These are phyloP conservation scores for Stegana nigrithorax DNA, from an alignment of 2,888 invertebrate genomes.

Conservation along the genomic window DNA sequence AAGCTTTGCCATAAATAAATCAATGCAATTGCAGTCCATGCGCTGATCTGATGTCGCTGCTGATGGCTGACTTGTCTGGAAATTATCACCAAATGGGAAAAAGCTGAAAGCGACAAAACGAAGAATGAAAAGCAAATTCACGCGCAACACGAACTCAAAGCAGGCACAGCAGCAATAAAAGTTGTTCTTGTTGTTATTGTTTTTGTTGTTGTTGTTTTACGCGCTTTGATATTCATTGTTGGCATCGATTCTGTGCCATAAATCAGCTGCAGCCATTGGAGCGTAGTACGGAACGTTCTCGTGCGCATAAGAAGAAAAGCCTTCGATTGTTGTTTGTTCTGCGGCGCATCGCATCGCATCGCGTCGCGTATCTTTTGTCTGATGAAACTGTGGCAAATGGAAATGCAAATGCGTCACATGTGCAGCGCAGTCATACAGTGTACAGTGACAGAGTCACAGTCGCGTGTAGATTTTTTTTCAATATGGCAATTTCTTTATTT, in stretches of 20 bases:
- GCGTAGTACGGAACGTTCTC: too few species aligned
- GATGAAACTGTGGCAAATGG: neutral
- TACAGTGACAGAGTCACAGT: neutral
- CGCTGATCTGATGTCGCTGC: neutral
- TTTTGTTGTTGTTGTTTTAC: neutral
- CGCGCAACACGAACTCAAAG: neutral
- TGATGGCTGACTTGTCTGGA: constrained; percentile 3
- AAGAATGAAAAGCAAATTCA: neutral
- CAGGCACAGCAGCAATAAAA: neutral
- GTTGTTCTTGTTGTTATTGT: neutral
- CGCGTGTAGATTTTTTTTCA: neutral
- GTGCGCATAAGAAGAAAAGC: too few species aligned
- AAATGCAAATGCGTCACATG: constrained; percentile 9
- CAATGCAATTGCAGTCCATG: too few species aligned
- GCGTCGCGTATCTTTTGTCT: neutral
- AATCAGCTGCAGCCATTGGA: neutral
- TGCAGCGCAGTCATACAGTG: neutral
- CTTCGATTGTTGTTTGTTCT: neutral
- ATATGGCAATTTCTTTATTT: neutral
- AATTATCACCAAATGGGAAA: constrained; percentile 1
- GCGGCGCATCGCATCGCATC: neutral
- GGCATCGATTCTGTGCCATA: constrained; percentile 1
- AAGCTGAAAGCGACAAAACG: neutral
- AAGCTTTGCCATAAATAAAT: too few species aligned
- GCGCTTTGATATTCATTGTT: neutral